Evolutionary conservation across 2,797 vertebrate genomes (phyloP).

Genomic region (Phalloptychus januarius): DNA sequence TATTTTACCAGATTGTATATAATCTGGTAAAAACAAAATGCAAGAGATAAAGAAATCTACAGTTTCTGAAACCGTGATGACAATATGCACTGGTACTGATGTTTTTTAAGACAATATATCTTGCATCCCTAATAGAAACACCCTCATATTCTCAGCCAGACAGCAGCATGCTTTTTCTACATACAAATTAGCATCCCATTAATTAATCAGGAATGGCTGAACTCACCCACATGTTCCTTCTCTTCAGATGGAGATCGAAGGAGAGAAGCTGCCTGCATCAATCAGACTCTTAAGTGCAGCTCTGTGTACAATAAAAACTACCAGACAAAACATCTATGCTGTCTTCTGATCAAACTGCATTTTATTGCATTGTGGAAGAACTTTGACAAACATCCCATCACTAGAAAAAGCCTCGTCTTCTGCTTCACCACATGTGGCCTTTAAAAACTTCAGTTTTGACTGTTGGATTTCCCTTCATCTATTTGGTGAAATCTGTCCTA

Average conservation of each 20-base stretch:
- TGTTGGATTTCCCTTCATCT: constrained; percentile 16
- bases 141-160: background rate
- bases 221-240: constrained; percentile 18
- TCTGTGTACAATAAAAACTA: constrained; percentile 26
- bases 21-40: too few species aligned
- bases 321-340: constrained; percentile 25
- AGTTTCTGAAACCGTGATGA: too few species aligned
- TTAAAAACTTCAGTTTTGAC: constrained; percentile 2
- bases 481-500: constrained; percentile 12
- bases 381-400: constrained; percentile 16
- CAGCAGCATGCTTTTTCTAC: background rate
- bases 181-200: constrained; percentile 22
- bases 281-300: constrained; percentile 28
- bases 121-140: background rate
- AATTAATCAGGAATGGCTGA: constrained; percentile 17
- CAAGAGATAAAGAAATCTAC: too few species aligned
- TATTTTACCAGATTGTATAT: too few species aligned
- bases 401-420: background rate
- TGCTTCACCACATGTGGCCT: background rate
- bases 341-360: constrained; percentile 1
- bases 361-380: constrained; percentile 12
- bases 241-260: constrained; percentile 11
- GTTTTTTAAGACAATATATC: background rate
- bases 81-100: background rate
- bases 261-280: constrained; percentile 25